Evolutionary conservation across 2,113 vertebrate species (phyloP).

Genomic region (Oryctolagus cuniculus): DNA sequence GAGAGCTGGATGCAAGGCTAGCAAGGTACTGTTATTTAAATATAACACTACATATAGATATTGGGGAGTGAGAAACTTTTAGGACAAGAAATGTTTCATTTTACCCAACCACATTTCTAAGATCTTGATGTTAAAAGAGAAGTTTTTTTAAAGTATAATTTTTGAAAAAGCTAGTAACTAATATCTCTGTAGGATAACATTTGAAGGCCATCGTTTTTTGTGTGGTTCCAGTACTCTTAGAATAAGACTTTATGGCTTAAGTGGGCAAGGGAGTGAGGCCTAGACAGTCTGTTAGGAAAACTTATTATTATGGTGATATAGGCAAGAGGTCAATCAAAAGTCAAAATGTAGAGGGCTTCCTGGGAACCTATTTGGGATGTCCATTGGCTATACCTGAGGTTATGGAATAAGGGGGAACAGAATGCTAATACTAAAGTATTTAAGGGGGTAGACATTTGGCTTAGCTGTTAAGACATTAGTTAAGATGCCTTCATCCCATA

Average conservation of each 20-base stretch:
- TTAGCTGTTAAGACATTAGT: too few relatives aligned
- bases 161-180: neutral
- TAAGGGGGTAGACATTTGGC: too few relatives aligned
- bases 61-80: neutral
- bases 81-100: constrained; percentile 16
- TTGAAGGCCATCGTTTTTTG: constrained; percentile 18
- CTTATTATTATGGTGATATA: neutral
- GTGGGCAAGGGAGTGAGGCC: constrained; percentile 10
- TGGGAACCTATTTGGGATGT: neutral
- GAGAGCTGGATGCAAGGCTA: neutral
- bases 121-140: constrained; percentile 4
- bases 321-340: constrained; percentile 2
- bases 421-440: too few relatives aligned
- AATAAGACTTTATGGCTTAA: constrained; percentile 31
- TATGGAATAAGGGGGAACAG: neutral
- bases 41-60: neutral
- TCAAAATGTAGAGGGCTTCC: neutral
- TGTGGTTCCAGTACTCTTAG: neutral
- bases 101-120: neutral
- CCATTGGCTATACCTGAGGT: neutral
- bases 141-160: neutral
- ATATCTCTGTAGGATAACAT: neutral
- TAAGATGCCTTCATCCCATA: too few relatives aligned
- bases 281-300: neutral
- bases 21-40: neutral